Percentiles rank a stretch among this genome's conserved stretches.
Evolutionary conservation across 2,888 invertebrate species (phyloP).

Genomic region (Diloba caeruleocephala): DNA sequence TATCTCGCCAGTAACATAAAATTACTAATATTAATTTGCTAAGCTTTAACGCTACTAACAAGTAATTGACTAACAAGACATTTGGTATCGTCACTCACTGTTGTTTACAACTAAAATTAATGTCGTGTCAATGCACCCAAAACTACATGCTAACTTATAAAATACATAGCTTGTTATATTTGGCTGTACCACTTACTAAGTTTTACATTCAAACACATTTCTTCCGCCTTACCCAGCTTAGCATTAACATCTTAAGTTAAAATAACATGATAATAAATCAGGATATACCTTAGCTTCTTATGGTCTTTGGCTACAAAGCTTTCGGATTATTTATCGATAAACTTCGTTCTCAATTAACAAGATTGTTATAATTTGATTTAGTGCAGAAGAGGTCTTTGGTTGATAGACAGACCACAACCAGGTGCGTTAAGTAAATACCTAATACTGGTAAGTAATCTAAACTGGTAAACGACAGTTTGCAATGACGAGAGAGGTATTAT

Average conservation of each 20-base stretch:
- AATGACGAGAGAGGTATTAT: conserved; percentile 21
- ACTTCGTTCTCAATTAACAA: conserved; percentile 33
- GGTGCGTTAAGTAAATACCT: conserved; percentile 15
- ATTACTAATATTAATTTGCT: no score
- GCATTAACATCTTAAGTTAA: conserved; percentile 23
- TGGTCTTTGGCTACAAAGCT: conserved; percentile 35
- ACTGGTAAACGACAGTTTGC: conserved; percentile 12
- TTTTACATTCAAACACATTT: conserved; percentile 13
- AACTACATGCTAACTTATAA: conserved; percentile 19
- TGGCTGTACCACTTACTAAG: not conserved
- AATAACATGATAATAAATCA: conserved; percentile 40
- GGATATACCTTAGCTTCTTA: conserved; percentile 18
- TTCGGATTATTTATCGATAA: conserved; percentile 34
- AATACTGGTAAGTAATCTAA: no score
- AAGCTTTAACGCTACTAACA: no score
- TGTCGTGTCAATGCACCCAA: conserved; percentile 23
- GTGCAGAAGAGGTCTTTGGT: conserved; percentile 17
- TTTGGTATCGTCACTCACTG: no score
- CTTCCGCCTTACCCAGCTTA: conserved; percentile 10
- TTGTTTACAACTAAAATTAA: not conserved
- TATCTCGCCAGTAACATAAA: no score
- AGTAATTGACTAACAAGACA: no score
- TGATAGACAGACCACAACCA: conserved; percentile 39
- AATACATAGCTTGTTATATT: conserved; percentile 15
- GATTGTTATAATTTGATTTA: conserved; percentile 51